Evolutionary conservation across 1,140 invertebrate genomes (phyloP).

Genomic region (Phymorhynchus buccinoides): DNA sequence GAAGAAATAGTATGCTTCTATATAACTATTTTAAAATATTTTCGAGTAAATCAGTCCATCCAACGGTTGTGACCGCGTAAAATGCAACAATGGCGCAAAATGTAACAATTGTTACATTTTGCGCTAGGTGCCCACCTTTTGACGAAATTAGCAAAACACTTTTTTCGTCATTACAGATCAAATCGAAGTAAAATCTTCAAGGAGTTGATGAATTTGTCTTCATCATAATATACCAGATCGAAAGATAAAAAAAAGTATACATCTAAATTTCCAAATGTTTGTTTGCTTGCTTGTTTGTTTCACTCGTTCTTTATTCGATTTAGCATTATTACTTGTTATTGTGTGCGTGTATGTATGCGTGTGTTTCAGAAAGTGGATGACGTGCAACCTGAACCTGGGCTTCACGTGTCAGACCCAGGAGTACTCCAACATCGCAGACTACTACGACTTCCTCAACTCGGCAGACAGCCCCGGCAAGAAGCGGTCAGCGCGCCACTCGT

Average conservation of each 20-base stretch:
- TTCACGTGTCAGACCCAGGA: conserved; percentile 62
- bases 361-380: conserved; percentile 52
- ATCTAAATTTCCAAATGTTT: not conserved
- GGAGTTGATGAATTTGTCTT: not conserved
- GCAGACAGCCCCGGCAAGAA: conserved; percentile 55
- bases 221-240: too few relatives aligned
- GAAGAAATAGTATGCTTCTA: too few relatives aligned
- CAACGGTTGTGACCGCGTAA: too few relatives aligned
- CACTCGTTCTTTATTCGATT: not conserved
- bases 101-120: too few relatives aligned
- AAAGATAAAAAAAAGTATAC: not conserved
- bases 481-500: not conserved
- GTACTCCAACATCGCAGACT: conserved; percentile 58
- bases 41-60: too few relatives aligned
- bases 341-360: conserved; percentile 3
- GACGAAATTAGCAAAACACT: too few relatives aligned
- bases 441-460: conserved; percentile 59
- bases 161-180: too few relatives aligned
- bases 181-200: too few relatives aligned
- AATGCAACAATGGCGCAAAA: too few relatives aligned
- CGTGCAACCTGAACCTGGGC: conserved; percentile 58
- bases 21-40: too few relatives aligned
- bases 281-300: not conserved
- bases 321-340: too few relatives aligned
- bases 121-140: too few relatives aligned